phyloP scores from a whole-genome alignment of 2,797 vertebrate species.

The Danionella dracula region DNA sequence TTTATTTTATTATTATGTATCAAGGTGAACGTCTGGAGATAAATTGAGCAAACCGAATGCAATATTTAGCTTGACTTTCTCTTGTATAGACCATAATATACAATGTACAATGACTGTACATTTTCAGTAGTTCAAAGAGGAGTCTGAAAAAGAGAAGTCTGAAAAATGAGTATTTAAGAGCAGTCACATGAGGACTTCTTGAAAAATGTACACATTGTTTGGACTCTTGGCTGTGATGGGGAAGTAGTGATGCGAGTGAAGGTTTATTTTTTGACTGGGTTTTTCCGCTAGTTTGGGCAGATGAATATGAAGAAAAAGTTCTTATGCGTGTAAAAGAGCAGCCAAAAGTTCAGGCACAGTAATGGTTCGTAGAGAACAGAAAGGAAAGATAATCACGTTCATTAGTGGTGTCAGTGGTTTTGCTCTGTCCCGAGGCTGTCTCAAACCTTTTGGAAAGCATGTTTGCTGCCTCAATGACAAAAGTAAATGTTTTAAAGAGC shows the following conservation, averaged over 20 bases:
- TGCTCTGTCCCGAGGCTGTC: constrained; percentile 5
- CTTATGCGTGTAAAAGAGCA: neutral
- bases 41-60: no score
- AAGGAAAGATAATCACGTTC: neutral
- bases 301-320: neutral
- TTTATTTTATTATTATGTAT: neutral
- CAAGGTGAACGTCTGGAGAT: no score
- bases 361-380: neutral
- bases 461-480: constrained; percentile 13
- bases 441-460: constrained; percentile 27
- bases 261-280: neutral
- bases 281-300: neutral
- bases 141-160: no score
- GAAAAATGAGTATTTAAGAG: neutral
- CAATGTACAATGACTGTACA: no score
- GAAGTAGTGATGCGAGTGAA: neutral
- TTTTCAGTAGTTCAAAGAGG: no score
- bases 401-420: neutral
- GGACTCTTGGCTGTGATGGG: neutral
- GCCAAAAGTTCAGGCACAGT: neutral
- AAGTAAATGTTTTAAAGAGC: constrained; percentile 32
- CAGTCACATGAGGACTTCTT: neutral
- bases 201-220: neutral
- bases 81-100: no score
- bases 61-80: no score